phyloP scores from a whole-genome alignment of 2,797 vertebrate genomes.

The Hirundo rustica region DNA sequence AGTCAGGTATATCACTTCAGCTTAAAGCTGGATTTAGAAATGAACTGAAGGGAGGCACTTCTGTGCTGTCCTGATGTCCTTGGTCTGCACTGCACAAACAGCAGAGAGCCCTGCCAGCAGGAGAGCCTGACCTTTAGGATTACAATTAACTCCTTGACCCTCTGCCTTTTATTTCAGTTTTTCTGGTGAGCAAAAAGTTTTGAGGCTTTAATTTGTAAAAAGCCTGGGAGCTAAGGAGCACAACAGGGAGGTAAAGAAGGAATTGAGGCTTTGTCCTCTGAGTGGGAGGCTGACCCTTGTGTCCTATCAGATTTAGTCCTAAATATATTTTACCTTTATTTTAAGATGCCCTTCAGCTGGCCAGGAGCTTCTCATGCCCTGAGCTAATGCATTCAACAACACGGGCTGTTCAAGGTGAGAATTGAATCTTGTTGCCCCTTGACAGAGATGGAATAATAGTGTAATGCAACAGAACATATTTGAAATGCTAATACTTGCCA shows the following conservation, averaged over 20 bases:
- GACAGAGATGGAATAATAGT: slow-evolving; percentile 56
- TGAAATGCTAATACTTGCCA: slow-evolving; percentile 74
- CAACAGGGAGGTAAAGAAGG: neutral
- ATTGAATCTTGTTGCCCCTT: slow-evolving; percentile 56
- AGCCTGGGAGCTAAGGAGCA: neutral
- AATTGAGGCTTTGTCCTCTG: neutral
- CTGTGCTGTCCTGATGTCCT: neutral
- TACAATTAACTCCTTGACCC: neutral
- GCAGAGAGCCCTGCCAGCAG: neutral
- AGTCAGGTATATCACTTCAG: neutral
- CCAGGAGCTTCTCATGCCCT: neutral
- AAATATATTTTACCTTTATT: slow-evolving; percentile 24
- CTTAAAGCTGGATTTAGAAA: neutral
- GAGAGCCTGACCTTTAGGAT: neutral
- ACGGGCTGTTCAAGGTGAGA: slow-evolving; percentile 22
- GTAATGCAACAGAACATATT: slow-evolving; percentile 54
- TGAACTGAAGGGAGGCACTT: neutral
- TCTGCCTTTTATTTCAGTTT: neutral
- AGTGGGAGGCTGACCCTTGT: neutral
- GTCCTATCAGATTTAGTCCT: slow-evolving; percentile 35
- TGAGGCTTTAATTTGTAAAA: slow-evolving; percentile 29
- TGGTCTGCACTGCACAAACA: neutral
- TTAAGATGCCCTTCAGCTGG: slow-evolving; percentile 43
- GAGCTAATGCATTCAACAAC: neutral
- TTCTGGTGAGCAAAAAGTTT: neutral